Conservation (phyloP, 2,113 vertebrate genomes). For the Chaetodon auriga region DNA sequence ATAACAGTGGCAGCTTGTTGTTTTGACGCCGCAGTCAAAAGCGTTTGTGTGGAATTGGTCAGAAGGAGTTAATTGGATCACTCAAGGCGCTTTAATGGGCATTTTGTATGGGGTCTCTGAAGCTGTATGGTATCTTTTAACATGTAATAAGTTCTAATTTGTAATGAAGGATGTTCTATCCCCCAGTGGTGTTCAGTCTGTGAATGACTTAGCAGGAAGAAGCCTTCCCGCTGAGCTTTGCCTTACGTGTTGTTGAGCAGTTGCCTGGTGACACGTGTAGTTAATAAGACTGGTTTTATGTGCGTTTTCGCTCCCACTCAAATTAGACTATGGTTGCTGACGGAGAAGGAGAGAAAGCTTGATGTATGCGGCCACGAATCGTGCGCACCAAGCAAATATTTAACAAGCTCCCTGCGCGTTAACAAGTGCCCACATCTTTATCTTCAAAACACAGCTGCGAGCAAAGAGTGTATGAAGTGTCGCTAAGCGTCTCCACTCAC, state of each 20-base stretch:
- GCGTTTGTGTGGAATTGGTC: slow-evolving; percentile 29
- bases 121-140: slow-evolving; percentile 1
- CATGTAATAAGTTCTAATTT: slow-evolving; percentile 19
- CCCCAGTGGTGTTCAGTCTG: slow-evolving; percentile 27
- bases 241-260: slow-evolving; percentile 48
- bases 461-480: not conserved
- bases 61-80: slow-evolving; percentile 25
- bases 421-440: not conserved
- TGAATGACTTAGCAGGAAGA: slow-evolving; percentile 50
- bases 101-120: not conserved
- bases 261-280: slow-evolving; percentile 74
- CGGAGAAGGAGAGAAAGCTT: slow-evolving; percentile 1
- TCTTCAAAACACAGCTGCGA: slow-evolving; percentile 7
- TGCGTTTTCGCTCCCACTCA: slow-evolving; percentile 51
- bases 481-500: not conserved
- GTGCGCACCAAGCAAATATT: not conserved
- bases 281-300: slow-evolving; percentile 50
- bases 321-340: slow-evolving; percentile 21
- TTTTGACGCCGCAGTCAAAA: slow-evolving; percentile 22
- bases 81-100: not conserved
- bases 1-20: slow-evolving; percentile 46
- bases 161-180: slow-evolving; percentile 19
- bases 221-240: slow-evolving; percentile 46
- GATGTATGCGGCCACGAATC: slow-evolving; percentile 18
- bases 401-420: slow-evolving; percentile 1